Evolutionary conservation across 2,888 invertebrate genomes (phyloP).

Genomic region (Steinernema carpocapsae): DNA sequence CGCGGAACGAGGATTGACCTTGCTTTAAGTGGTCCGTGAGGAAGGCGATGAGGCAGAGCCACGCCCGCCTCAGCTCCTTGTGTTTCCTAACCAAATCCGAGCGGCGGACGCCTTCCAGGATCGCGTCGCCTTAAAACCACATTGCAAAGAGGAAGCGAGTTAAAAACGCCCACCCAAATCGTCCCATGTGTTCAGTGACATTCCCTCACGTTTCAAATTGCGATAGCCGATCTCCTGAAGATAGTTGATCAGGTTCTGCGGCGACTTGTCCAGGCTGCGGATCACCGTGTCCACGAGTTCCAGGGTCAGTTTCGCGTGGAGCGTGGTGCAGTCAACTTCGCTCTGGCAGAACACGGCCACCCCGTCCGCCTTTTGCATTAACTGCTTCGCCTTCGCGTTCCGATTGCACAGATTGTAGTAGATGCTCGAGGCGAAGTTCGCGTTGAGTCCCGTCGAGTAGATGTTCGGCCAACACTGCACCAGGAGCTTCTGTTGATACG

Average conservation of each 20-base stretch:
- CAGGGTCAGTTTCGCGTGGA: slow-evolving; percentile 56
- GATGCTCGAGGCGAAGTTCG: slow-evolving; percentile 56
- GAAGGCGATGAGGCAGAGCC: slow-evolving; percentile 64
- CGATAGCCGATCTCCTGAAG: slow-evolving; percentile 61
- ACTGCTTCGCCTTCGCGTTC: slow-evolving; percentile 57
- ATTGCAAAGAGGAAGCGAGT: neutral
- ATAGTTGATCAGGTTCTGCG: slow-evolving; percentile 51
- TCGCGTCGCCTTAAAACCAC: slow-evolving; percentile 51
- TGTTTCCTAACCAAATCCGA: slow-evolving; percentile 61
- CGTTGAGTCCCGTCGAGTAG: slow-evolving; percentile 58
- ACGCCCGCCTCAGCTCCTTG: slow-evolving; percentile 63
- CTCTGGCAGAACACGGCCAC: slow-evolving; percentile 60
- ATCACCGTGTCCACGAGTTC: slow-evolving; percentile 59
- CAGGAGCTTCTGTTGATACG: slow-evolving; percentile 61
- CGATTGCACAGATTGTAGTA: slow-evolving; percentile 49
- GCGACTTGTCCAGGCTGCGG: slow-evolving; percentile 54
- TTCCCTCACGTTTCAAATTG: slow-evolving; percentile 55
- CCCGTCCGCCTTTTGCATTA: slow-evolving; percentile 62
- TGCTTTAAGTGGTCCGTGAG: slow-evolving; percentile 63
- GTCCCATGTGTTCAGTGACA: slow-evolving; percentile 59
- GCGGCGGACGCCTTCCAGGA: slow-evolving; percentile 59
- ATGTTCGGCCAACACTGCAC: slow-evolving; percentile 65
- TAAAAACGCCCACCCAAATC: slow-evolving; percentile 51
- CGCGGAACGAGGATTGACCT: slow-evolving; percentile 46
- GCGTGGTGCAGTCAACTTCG: slow-evolving; percentile 55